Evolutionary conservation across 2,797 vertebrate genomes (phyloP).

Genomic region (Eutrigla gurnardus): DNA sequence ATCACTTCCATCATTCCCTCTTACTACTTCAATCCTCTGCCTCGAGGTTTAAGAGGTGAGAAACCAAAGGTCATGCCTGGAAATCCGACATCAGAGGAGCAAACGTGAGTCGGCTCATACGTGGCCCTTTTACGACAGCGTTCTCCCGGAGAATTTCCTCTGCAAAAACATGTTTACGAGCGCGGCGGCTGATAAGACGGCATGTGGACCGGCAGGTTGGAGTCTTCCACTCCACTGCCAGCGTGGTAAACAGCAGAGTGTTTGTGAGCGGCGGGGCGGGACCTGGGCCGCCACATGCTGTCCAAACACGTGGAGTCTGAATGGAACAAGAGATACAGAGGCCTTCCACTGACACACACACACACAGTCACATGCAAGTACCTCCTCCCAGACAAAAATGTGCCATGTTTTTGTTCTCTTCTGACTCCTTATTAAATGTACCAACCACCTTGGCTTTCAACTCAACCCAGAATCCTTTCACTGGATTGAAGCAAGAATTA

Average conservation of each 20-base stretch:
- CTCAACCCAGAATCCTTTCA: not conserved
- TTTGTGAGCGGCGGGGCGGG: conserved; percentile 57
- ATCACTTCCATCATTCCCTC: not conserved
- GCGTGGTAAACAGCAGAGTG: conserved; percentile 71
- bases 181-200: conserved; percentile 55
- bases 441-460: conserved; percentile 3
- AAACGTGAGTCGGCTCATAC: not conserved
- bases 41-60: not conserved
- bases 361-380: conserved; percentile 21
- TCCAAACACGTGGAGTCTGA: conserved; percentile 62
- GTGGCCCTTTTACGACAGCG: conserved; percentile 35
- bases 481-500: conserved; percentile 5
- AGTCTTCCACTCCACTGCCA: conserved; percentile 63
- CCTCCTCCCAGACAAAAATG: conserved; percentile 4
- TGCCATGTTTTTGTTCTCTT: too few species aligned
- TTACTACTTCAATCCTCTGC: not conserved
- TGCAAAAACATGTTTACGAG: conserved; percentile 66
- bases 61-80: not conserved
- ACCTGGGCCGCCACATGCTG: conserved; percentile 53
- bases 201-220: conserved; percentile 56
- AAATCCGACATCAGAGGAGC: not conserved
- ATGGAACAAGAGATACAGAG: conserved; percentile 24
- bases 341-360: conserved; percentile 36
- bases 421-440: not conserved
- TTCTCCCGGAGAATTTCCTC: conserved; percentile 39